phyloP scores from a whole-genome alignment of 2,888 invertebrate genomes.

The Norana najaformis region DNA sequence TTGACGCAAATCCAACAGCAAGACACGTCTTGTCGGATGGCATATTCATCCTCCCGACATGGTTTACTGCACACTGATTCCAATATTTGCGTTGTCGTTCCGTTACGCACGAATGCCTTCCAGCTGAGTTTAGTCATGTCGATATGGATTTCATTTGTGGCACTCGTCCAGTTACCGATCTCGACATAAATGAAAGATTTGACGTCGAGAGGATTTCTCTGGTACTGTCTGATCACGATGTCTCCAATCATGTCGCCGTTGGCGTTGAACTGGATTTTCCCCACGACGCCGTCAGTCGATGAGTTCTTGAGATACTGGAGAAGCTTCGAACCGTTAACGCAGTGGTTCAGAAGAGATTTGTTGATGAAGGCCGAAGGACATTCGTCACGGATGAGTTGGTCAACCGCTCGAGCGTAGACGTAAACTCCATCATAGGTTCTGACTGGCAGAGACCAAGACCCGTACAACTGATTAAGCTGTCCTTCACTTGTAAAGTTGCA shows the following conservation, averaged over 20 bases:
- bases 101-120: background rate
- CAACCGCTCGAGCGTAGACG: conserved; percentile 48
- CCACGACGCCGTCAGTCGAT: conserved; percentile 47
- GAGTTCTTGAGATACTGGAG: conserved; percentile 46
- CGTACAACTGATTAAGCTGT: background rate
- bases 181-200: conserved; percentile 20
- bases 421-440: conserved; percentile 49
- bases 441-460: background rate
- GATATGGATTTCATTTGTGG: conserved; percentile 26
- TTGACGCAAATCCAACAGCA: conserved; percentile 43
- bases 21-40: conserved; percentile 31
- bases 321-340: conserved; percentile 46
- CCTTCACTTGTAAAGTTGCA: conserved; percentile 47
- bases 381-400: conserved; percentile 45
- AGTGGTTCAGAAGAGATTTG: conserved; percentile 32
- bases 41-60: conserved; percentile 36
- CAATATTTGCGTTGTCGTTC: background rate
- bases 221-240: conserved; percentile 48
- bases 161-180: conserved; percentile 28
- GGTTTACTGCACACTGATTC: conserved; percentile 42
- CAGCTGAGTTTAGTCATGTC: conserved; percentile 8
- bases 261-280: conserved; percentile 49
- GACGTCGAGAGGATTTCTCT: conserved; percentile 23
- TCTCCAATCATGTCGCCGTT: conserved; percentile 50
- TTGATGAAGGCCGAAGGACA: conserved; percentile 45